phyloP scores from a whole-genome alignment of 2,888 invertebrate species.

The Aspidiotus destructor region DNA sequence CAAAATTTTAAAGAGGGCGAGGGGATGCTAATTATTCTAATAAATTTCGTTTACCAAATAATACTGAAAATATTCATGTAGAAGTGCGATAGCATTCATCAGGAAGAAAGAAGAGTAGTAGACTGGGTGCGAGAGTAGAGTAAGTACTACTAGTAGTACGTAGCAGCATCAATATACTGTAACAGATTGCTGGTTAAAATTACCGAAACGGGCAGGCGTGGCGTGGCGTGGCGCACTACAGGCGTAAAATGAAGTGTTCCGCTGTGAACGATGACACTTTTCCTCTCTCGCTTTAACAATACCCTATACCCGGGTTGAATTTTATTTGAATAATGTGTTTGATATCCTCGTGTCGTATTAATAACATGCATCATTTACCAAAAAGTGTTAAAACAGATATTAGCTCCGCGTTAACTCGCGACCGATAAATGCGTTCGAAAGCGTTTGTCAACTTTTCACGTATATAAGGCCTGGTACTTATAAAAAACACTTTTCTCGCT shows the following conservation, averaged over 20 bases:
- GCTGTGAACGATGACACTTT: slow-evolving; percentile 27
- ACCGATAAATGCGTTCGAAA: not conserved
- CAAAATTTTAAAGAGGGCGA: not conserved
- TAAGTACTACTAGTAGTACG: too few species aligned
- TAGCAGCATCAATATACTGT: slow-evolving; percentile 14
- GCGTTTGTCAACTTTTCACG: not conserved
- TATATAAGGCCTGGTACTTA: not conserved
- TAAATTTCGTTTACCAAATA: slow-evolving; percentile 2
- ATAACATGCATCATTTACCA: slow-evolving; percentile 26
- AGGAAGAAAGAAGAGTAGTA: too few species aligned
- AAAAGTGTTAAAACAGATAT: slow-evolving; percentile 1
- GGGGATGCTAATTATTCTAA: not conserved
- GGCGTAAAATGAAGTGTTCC: slow-evolving; percentile 23
- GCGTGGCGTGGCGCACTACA: slow-evolving; percentile 15
- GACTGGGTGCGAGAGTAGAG: too few species aligned
- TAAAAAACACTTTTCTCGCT: too few species aligned
- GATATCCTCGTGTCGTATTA: slow-evolving; percentile 27
- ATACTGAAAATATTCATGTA: not conserved
- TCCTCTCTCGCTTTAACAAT: slow-evolving; percentile 27
- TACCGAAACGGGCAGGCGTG: slow-evolving; percentile 27
- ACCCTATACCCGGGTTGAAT: slow-evolving; percentile 22
- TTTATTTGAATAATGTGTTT: slow-evolving; percentile 28
- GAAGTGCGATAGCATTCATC: too few species aligned
- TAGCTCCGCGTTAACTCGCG: not conserved
- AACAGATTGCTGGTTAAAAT: slow-evolving; percentile 29